A percentile compares a stretch with the other conserved stretches of the same genome.
Conservation (phyloP, 1,140 invertebrate species). For the Cylas formicarius region DNA sequence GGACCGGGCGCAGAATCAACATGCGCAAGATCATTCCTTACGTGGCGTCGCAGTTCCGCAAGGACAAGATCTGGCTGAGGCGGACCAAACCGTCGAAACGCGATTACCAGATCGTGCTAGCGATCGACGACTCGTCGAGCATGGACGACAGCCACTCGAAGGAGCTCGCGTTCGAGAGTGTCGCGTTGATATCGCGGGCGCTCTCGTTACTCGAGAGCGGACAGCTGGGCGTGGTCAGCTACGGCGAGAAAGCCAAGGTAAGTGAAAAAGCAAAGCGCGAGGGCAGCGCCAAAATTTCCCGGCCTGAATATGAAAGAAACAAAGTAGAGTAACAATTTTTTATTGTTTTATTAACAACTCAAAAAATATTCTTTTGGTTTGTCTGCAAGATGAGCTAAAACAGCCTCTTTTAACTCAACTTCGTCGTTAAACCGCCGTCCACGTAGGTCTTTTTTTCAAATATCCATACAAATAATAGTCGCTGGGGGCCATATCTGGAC, state of each 20-base stretch:
- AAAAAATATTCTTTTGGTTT: no score
- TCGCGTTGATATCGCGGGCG: conserved; percentile 85
- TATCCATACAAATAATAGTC: no score
- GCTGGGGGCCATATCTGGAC: no score
- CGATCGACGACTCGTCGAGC: conserved; percentile 94
- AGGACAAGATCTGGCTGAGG: conserved; percentile 98
- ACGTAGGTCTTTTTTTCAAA: no score
- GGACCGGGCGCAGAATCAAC: conserved; percentile 94
- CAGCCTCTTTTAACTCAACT: no score
- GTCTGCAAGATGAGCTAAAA: no score
- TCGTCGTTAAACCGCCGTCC: no score
- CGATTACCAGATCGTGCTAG: conserved; percentile 94
- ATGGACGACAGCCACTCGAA: conserved; percentile 87
- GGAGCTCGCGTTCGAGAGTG: conserved; percentile 87
- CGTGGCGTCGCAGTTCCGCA: conserved; percentile 97
- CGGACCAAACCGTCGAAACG: conserved; percentile 92
- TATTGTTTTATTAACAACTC: no score
- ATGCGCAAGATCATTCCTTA: conserved; percentile 98
- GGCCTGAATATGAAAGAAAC: no score
- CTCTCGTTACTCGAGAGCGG: conserved; percentile 90
- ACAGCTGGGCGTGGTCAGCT: conserved; percentile 83
- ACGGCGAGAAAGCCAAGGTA: conserved; percentile 79
- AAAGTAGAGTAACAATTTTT: no score
- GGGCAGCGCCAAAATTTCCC: no score
- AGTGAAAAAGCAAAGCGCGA: no score